These are phyloP conservation scores for Aquatica leii DNA, from an alignment of 2,888 invertebrate species.

Conservation along the genomic window DNA sequence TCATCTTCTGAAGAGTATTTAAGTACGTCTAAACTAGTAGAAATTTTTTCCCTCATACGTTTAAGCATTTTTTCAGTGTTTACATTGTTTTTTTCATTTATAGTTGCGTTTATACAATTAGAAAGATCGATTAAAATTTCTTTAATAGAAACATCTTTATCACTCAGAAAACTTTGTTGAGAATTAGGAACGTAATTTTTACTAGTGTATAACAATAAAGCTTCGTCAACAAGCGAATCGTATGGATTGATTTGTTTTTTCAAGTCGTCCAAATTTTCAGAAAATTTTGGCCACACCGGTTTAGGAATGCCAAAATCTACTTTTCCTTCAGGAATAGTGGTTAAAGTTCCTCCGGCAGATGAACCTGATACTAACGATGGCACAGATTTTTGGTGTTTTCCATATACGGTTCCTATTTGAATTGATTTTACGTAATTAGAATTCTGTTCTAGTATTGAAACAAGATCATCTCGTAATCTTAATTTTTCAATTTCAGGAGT, in stretches of 20 bases:
- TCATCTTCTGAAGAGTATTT: constrained; percentile 58
- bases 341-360: constrained; percentile 54
- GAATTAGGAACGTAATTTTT: constrained; percentile 49
- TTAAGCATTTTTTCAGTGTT: constrained; percentile 58
- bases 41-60: constrained; percentile 56
- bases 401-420: constrained; percentile 47
- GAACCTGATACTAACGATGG: constrained; percentile 49
- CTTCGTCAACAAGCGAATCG: constrained; percentile 59
- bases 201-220: constrained; percentile 57
- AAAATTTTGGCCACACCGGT: constrained; percentile 59
- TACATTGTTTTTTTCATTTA: constrained; percentile 52
- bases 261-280: constrained; percentile 24
- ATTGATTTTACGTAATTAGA: constrained; percentile 57
- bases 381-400: constrained; percentile 48
- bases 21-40: constrained; percentile 53
- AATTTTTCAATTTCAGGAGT: constrained; percentile 46
- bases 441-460: constrained; percentile 57
- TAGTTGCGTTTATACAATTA: constrained; percentile 56
- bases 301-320: constrained; percentile 59
- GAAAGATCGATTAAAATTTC: constrained; percentile 59
- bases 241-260: constrained; percentile 44
- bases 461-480: constrained; percentile 51
- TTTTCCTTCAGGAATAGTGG: constrained; percentile 62
- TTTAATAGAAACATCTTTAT: constrained; percentile 52
- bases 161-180: constrained; percentile 26